Evolutionary conservation across 1,140 invertebrate genomes (phyloP).

Genomic region (Drosophila parvula): DNA sequence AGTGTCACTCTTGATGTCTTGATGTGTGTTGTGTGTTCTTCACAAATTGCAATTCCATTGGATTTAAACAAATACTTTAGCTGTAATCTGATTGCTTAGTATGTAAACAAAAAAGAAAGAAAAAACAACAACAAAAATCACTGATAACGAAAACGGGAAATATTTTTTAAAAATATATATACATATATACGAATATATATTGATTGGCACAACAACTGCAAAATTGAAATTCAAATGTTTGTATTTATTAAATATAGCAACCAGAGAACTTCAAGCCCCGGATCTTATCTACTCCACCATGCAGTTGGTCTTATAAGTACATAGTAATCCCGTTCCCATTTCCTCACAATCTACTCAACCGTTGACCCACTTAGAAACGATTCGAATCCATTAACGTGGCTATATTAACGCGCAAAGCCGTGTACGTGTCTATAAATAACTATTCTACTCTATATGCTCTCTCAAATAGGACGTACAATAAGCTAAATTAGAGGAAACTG

Average conservation of each 20-base stretch:
- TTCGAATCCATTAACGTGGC: conserved; percentile 45
- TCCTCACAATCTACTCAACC: conserved; percentile 20
- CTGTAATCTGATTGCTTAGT: conserved; percentile 44
- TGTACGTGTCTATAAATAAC: conserved; percentile 65
- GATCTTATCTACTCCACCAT: conserved; percentile 18
- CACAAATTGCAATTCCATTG: conserved; percentile 44
- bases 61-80: conserved; percentile 53
- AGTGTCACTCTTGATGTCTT: conserved; percentile 52
- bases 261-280: conserved; percentile 16
- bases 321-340: conserved; percentile 10
- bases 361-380: conserved; percentile 33
- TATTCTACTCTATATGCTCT: conserved; percentile 31
- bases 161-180: conserved; percentile 75
- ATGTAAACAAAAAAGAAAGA: conserved; percentile 45
- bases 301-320: not conserved
- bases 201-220: conserved; percentile 54
- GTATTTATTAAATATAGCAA: conserved; percentile 37
- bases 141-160: conserved; percentile 31
- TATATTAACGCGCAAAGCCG: conserved; percentile 48
- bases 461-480: conserved; percentile 44
- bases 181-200: no score
- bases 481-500: conserved; percentile 52
- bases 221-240: conserved; percentile 26
- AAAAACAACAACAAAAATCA: conserved; percentile 20
- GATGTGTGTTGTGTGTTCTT: conserved; percentile 58